Conservation (phyloP, 2,888 invertebrate genomes). For the Epinotia brunnichana region DNA sequence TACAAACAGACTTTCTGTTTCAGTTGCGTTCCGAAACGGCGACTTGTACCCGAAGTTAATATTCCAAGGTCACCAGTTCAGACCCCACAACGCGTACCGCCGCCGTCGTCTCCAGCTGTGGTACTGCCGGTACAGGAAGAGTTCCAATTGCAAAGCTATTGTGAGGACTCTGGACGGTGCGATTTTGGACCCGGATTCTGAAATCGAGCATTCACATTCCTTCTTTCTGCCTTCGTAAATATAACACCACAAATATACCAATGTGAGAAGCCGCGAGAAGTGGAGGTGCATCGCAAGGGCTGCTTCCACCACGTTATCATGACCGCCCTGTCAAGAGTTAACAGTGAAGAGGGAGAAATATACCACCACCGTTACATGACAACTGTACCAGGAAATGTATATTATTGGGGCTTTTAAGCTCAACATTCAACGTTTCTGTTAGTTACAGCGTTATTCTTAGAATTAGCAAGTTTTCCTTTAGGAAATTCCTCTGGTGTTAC, state of each 20-base stretch:
- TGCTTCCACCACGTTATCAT: no score
- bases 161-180: conserved; percentile 51
- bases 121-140: conserved; percentile 60
- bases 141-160: conserved; percentile 50
- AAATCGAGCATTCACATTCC: background rate
- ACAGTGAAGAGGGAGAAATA: no score
- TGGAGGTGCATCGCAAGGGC: no score
- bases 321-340: no score
- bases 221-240: background rate
- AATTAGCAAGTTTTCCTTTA: background rate
- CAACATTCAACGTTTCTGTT: background rate
- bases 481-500: no score
- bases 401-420: background rate
- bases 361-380: no score
- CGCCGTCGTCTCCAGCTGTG: conserved; percentile 58
- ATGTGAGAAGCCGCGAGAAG: background rate
- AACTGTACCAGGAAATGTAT: background rate
- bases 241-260: background rate
- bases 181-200: background rate
- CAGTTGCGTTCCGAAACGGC: conserved; percentile 43
- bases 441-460: background rate
- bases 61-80: conserved; percentile 58
- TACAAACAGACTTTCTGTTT: background rate
- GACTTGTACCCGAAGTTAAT: conserved; percentile 60
- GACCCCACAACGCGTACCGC: conserved; percentile 64